Evolutionary conservation across 2,113 vertebrate species (phyloP).

Genomic region (Monarcha castaneiventris): DNA sequence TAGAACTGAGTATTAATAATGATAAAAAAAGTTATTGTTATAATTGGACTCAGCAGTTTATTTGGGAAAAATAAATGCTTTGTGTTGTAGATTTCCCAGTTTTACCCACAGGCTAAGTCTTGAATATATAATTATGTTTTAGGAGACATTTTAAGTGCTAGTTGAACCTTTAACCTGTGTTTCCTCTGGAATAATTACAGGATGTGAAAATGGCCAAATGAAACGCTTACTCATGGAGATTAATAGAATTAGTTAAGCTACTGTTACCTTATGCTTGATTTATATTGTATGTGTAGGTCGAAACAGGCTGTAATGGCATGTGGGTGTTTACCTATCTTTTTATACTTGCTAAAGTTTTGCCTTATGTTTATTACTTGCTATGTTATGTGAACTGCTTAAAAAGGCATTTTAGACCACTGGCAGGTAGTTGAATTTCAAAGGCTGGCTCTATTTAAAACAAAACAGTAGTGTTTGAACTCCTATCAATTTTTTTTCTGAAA

Average conservation of each 20-base stretch:
- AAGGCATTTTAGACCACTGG: slow-evolving; percentile 28
- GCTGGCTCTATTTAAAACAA: slow-evolving; percentile 47
- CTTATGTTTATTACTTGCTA: slow-evolving; percentile 26
- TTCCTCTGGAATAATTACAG: slow-evolving; percentile 73
- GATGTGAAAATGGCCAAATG: slow-evolving; percentile 71
- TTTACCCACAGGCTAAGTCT: slow-evolving; percentile 48
- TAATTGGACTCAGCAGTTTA: background rate
- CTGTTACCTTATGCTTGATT: slow-evolving; percentile 56
- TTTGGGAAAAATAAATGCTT: slow-evolving; percentile 44
- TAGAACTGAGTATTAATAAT: background rate
- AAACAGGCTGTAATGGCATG: slow-evolving; percentile 13
- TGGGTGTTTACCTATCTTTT: slow-evolving; percentile 38
- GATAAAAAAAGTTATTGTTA: background rate
- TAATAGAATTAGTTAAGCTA: slow-evolving; percentile 70
- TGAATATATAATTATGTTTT: slow-evolving; percentile 62
- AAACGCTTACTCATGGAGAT: slow-evolving; percentile 54
- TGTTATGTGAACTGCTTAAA: slow-evolving; percentile 25
- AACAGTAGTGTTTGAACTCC: slow-evolving; percentile 41
- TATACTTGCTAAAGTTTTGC: background rate
- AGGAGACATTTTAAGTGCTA: slow-evolving; percentile 63
- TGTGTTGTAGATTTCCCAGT: background rate
- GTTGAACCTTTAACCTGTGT: slow-evolving; percentile 69
- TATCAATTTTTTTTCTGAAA: background rate
- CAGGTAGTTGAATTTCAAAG: slow-evolving; percentile 47
- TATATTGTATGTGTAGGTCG: background rate